Base-by-base conservation (phyloP, 2,797 vertebrate species). In the Phrynocephalus forsythii region DNA sequence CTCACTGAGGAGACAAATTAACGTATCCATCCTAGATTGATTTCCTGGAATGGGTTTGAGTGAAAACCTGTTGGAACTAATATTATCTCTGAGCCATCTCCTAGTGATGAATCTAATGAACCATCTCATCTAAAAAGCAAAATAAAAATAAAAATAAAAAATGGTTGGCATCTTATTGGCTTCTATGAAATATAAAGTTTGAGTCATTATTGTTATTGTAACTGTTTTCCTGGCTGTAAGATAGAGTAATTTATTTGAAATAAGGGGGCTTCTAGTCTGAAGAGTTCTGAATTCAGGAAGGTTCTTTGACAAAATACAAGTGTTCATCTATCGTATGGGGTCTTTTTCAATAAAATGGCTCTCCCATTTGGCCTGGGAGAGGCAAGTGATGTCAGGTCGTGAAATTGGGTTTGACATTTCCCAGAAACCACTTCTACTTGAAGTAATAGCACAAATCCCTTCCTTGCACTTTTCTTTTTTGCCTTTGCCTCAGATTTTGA, bases 71-170 rank as follows among this genome's bases (percentile, higher is more conserved):
- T 18, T 82, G n/a, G 72, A 84, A 83, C 78, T 91, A 89, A 50
- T 26, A 22, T 88, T 90, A 86, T 78, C 38, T 82, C 84, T 86
- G 69, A 91, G 88, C 84, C 82, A 88, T 86, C 77, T 93, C 86
- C 89, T 77, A 76, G 90, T 93, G 92, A 83, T 26, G 73, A 89
- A 79, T 94, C 79, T 94, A 90, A 95, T 91, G 90, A 95, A 89
- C 73, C 10, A 1, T 92, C 90, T 90, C 82, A 85, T 15, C 16
- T 1, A 28, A 68, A 22, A 93, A 88, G 77, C 79, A 24, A 89
- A 90, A 44, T 44, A 44, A 44, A 44, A 44, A 33, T 33, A 33
- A 44, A 44, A 44, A 44, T 44, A 88, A 86, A 91, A 89, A 88
- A 28, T 79, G 85, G 90, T 44, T 84, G 79, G 50, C 88, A 86